phyloP scores from a whole-genome alignment of 2,113 vertebrate species.

The Cygnus atratus region DNA sequence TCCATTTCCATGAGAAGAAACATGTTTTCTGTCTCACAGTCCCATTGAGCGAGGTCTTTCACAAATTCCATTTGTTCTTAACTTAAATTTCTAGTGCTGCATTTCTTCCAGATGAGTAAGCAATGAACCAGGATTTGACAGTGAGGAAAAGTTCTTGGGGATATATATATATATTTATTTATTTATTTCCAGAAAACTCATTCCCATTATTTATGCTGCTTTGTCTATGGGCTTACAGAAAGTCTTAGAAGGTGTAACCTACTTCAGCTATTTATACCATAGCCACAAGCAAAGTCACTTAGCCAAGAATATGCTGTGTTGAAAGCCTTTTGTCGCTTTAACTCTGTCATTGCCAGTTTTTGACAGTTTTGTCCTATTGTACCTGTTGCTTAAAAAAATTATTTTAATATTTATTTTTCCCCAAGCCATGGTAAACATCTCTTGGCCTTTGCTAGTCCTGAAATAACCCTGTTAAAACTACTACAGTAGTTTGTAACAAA shows the following conservation, averaged over 20 bases:
- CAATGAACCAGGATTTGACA: conserved; percentile 34
- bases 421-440: neutral
- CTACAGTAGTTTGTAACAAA: neutral
- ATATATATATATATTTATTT: neutral
- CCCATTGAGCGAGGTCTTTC: conserved; percentile 13
- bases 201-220: conserved; percentile 7
- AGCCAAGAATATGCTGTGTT: neutral
- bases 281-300: conserved; percentile 15
- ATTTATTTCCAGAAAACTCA: neutral
- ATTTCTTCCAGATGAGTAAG: conserved; percentile 66
- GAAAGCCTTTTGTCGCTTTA: neutral
- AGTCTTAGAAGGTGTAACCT: neutral
- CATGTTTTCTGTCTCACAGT: neutral
- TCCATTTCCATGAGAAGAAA: neutral
- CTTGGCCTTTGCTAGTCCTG: neutral
- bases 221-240: neutral
- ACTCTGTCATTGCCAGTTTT: neutral
- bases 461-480: neutral
- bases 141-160: conserved; percentile 11
- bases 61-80: conserved; percentile 18
- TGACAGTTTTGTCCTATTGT: neutral
- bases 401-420: neutral
- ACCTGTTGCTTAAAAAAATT: neutral
- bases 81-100: conserved; percentile 16
- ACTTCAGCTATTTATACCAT: neutral